Conservation (phyloP, 2,113 vertebrate genomes). For the Cyanoramphus novaezelandiae region DNA sequence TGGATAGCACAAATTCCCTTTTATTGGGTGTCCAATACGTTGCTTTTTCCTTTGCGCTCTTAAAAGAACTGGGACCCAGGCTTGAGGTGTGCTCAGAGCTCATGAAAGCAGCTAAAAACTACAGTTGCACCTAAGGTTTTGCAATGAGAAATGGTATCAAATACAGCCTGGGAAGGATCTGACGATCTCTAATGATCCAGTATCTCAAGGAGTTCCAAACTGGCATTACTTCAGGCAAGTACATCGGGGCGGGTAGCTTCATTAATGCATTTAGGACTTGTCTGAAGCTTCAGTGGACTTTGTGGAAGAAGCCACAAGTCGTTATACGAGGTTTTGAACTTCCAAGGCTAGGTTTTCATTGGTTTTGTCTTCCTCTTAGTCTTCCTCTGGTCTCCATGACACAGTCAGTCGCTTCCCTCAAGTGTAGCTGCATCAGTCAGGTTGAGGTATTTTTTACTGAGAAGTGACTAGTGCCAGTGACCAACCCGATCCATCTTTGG, state of each 20-base stretch:
- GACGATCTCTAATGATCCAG: rapidly evolving
- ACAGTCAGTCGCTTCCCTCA: neutral
- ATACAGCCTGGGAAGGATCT: neutral
- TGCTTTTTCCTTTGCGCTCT: neutral
- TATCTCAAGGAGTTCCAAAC: neutral
- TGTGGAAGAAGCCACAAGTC: neutral
- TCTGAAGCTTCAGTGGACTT: neutral
- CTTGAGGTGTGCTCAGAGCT: neutral
- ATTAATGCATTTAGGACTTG: neutral
- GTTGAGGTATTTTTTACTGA: neutral
- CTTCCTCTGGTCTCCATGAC: neutral
- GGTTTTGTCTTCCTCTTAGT: neutral
- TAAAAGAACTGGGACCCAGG: neutral
- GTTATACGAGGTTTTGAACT: neutral
- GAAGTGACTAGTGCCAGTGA: neutral
- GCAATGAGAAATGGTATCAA: neutral
- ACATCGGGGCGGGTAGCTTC: neutral
- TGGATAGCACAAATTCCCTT: slow-evolving; percentile 12
- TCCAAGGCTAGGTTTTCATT: neutral
- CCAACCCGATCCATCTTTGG: neutral
- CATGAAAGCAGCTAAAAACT: neutral
- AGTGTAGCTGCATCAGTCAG: neutral
- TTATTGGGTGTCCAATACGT: neutral
- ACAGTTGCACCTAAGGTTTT: neutral
- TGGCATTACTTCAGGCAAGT: neutral